Conservation (phyloP, 2,113 vertebrate genomes). For the Grantiella picta region DNA sequence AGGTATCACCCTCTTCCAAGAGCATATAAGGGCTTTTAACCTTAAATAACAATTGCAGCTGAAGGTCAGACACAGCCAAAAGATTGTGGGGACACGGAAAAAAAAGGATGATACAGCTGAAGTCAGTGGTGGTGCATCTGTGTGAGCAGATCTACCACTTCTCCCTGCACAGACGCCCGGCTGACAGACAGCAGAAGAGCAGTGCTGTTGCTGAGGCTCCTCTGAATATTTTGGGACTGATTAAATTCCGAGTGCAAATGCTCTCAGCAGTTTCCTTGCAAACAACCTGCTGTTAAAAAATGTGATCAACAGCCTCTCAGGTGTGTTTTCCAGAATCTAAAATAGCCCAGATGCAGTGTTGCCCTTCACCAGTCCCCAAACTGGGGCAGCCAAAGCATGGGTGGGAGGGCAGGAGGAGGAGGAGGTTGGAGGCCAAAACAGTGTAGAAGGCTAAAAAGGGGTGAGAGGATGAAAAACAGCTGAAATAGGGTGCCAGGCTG, state of each 20-base stretch:
- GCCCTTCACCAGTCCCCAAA: neutral
- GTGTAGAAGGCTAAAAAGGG: neutral
- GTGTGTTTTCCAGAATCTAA: slow-evolving; percentile 34
- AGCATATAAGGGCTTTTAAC: neutral
- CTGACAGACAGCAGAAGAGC: slow-evolving; percentile 9
- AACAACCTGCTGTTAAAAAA: slow-evolving; percentile 43
- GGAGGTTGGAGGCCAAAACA: neutral
- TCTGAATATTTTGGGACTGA: slow-evolving; percentile 43
- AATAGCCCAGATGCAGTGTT: neutral
- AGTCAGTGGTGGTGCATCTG: neutral
- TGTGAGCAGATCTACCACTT: neutral
- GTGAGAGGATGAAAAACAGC: neutral
- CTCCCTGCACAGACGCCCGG: neutral
- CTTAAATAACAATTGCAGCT: neutral
- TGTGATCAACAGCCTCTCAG: slow-evolving; percentile 37
- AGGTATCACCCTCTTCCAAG: neutral
- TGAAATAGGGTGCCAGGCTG: neutral
- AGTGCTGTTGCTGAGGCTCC: neutral
- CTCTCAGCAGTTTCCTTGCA: slow-evolving; percentile 34
- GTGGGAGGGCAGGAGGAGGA: neutral
- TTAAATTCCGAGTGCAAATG: slow-evolving; percentile 20
- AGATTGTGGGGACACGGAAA: neutral
- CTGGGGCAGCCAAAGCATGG: neutral
- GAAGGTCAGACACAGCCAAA: neutral
- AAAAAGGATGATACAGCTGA: neutral